These are phyloP conservation scores for Myocastor coypus DNA, from an alignment of 2,113 vertebrate genomes.

Conservation along the genomic window DNA sequence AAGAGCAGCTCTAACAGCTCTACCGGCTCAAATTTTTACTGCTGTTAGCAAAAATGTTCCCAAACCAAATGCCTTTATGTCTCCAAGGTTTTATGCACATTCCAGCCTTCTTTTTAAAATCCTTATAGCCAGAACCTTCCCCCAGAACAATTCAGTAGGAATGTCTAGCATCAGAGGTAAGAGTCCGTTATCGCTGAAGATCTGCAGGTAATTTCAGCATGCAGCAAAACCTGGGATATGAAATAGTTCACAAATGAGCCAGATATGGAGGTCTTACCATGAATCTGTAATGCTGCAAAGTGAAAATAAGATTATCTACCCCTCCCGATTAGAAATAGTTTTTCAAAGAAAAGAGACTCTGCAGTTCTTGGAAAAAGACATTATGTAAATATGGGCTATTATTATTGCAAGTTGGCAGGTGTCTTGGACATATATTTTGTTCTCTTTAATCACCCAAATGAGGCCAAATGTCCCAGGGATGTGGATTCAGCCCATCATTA, in stretches of 20 bases:
- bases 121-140: not conserved
- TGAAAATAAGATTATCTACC: not conserved
- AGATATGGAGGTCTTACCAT: not conserved
- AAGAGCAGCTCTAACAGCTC: not conserved
- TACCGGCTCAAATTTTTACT: not conserved
- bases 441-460: slow-evolving; percentile 75
- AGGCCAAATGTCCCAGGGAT: slow-evolving; percentile 72
- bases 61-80: not conserved
- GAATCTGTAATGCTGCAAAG: not conserved
- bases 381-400: slow-evolving; percentile 70
- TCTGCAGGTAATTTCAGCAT: slow-evolving; percentile 10
- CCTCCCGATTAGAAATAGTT: slow-evolving; percentile 26
- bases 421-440: slow-evolving; percentile 71
- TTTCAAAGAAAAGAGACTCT: slow-evolving; percentile 64
- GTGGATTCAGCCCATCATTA: slow-evolving; percentile 71
- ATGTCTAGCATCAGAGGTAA: not conserved
- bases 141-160: not conserved
- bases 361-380: slow-evolving; percentile 60
- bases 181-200: not conserved
- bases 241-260: not conserved
- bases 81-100: not conserved
- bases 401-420: slow-evolving; percentile 72
- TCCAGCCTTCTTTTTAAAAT: slow-evolving; percentile 26
- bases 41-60: slow-evolving; percentile 3
- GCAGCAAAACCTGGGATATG: not conserved